Percentiles rank a stretch among this genome's conserved stretches.
Conservation (phyloP, 2,797 vertebrate species). For the Discoglossus pictus region DNA sequence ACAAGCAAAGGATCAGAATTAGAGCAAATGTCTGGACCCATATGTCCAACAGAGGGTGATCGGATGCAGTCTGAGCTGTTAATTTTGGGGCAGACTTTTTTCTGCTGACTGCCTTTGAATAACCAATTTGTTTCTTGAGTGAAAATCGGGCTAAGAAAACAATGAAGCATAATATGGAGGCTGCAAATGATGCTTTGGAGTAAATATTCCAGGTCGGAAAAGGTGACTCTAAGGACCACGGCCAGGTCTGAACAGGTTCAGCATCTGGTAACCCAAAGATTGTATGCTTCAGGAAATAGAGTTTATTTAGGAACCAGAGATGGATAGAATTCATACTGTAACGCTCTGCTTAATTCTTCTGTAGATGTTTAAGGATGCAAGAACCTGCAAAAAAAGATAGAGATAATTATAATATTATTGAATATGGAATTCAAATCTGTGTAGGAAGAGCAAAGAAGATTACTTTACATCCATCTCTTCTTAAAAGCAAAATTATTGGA, state of each 20-base stretch:
- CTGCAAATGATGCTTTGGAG: conserved; percentile 17
- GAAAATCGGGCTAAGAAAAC: neutral
- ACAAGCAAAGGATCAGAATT: conserved; percentile 11
- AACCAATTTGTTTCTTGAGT: neutral
- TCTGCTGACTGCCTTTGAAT: neutral
- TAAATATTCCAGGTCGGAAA: conserved; percentile 34
- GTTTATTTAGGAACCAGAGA: conserved; percentile 18
- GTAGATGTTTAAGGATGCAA: neutral
- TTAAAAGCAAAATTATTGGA: no score
- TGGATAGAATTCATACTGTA: conserved; percentile 17
- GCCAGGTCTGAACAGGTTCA: neutral
- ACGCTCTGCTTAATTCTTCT: no score
- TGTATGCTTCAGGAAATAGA: conserved; percentile 2
- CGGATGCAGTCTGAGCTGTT: neutral
- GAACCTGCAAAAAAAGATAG: conserved; percentile 5
- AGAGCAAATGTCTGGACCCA: conserved; percentile 4
- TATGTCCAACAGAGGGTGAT: neutral
- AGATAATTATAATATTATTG: neutral
- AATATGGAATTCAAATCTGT: neutral
- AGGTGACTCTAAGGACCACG: conserved; percentile 24
- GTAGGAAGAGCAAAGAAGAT: neutral
- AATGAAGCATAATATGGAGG: conserved; percentile 2
- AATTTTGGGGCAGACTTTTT: neutral
- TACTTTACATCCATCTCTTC: no score
- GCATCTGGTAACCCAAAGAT: conserved; percentile 7